These are phyloP conservation scores for Graphium colonna DNA, from an alignment of 2,888 invertebrate genomes.

Conservation along the genomic window DNA sequence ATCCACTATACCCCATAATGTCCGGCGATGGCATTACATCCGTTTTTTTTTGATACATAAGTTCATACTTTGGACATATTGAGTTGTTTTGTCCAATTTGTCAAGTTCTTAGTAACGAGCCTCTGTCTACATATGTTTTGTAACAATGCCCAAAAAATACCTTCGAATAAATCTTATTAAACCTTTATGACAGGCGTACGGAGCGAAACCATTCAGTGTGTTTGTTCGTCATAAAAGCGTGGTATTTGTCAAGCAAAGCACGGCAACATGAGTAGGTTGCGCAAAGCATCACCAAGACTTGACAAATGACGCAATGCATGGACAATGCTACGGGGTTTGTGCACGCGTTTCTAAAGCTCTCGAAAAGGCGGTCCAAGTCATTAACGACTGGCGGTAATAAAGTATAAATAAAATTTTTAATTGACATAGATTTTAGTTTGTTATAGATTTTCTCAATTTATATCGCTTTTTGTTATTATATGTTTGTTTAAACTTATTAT, in stretches of 20 bases:
- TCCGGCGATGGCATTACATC: too few species aligned
- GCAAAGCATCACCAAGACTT: conserved; percentile 54
- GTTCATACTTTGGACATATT: too few species aligned
- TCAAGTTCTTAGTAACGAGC: too few species aligned
- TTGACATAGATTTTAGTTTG: too few species aligned
- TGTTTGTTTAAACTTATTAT: too few species aligned
- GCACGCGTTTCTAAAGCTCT: conserved; percentile 32
- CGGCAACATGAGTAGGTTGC: conserved; percentile 54
- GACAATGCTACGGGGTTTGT: conserved; percentile 61
- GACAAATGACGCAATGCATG: conserved; percentile 69
- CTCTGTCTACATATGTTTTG: not conserved
- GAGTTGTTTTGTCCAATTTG: too few species aligned
- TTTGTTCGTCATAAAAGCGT: not conserved
- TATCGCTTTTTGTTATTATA: not conserved
- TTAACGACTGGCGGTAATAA: conserved; percentile 9
- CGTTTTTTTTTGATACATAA: too few species aligned
- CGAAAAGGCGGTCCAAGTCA: conserved; percentile 24
- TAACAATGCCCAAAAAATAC: not conserved
- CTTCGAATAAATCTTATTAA: not conserved
- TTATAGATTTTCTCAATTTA: too few species aligned
- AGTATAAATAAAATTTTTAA: too few species aligned
- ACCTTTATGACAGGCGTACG: not conserved
- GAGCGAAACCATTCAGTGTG: conserved; percentile 33
- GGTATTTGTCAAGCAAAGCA: conserved; percentile 37
- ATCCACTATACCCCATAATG: too few species aligned